Evolutionary conservation across 1,140 invertebrate genomes (phyloP).

Genomic region (Procambarus virginalis): DNA sequence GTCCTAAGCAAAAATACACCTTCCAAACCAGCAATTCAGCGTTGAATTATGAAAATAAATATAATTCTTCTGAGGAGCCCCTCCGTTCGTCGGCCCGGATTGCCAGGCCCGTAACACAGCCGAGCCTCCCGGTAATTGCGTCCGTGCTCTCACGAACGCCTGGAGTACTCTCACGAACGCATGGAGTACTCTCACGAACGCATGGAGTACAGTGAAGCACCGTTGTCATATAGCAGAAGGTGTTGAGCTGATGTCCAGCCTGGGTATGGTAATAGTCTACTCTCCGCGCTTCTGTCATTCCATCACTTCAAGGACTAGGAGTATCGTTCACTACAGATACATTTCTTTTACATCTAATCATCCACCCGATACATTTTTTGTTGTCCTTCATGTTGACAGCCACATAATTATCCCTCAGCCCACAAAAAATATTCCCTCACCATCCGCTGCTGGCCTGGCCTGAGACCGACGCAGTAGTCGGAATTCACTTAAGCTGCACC

Average conservation of each 20-base stretch:
- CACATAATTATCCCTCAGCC: background rate
- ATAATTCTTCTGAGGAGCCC: background rate
- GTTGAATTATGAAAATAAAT: background rate
- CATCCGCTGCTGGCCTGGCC: background rate
- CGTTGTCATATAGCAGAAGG: too few species aligned
- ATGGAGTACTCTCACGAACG: background rate
- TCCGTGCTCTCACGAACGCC: background rate
- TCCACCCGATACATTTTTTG: background rate
- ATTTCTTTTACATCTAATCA: background rate
- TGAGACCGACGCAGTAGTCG: background rate
- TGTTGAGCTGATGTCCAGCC: too few species aligned
- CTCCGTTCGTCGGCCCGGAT: background rate
- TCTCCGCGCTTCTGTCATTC: too few species aligned
- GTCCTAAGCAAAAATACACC: background rate
- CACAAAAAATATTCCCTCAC: background rate
- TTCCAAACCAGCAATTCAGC: background rate
- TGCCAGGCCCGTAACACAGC: background rate
- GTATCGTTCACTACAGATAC: too few species aligned
- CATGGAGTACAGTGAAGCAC: background rate
- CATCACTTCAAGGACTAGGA: too few species aligned
- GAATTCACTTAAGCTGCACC: background rate
- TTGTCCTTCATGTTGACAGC: background rate
- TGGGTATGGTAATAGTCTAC: too few species aligned
- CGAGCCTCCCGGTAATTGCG: background rate
- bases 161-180: too few species aligned